These are phyloP conservation scores for Cinara cedri DNA, from an alignment of 2,888 invertebrate genomes.

Conservation along the genomic window DNA sequence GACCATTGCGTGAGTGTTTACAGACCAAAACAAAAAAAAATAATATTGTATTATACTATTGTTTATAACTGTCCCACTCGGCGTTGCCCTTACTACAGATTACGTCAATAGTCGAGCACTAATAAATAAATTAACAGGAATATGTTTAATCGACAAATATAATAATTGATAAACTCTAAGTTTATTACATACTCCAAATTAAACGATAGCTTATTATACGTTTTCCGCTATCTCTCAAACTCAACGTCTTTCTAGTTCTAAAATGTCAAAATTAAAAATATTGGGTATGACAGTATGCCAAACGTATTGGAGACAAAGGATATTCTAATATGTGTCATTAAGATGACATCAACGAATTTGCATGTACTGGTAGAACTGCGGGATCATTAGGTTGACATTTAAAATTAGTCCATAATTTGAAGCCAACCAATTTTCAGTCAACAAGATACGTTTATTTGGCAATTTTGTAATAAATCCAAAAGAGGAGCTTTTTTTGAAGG, in stretches of 20 bases:
- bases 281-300: neutral
- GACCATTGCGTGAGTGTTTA: no score
- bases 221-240: neutral
- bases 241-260: neutral
- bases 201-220: neutral
- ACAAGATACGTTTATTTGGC: neutral
- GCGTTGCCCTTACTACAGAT: no score
- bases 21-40: no score
- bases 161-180: conserved; percentile 21
- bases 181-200: neutral
- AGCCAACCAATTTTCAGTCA: neutral
- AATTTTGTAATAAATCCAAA: no score
- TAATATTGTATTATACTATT: no score
- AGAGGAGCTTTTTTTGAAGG: no score
- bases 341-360: conserved; percentile 8
- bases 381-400: conserved; percentile 12
- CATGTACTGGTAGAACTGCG: neutral
- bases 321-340: conserved; percentile 8
- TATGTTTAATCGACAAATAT: no score
- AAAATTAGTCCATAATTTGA: conserved; percentile 3
- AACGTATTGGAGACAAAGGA: neutral
- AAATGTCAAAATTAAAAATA: conserved; percentile 13
- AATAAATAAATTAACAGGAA: no score
- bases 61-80: no score
- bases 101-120: no score